Conservation (phyloP, 2,113 vertebrate species). For the Ascaphus truei region DNA sequence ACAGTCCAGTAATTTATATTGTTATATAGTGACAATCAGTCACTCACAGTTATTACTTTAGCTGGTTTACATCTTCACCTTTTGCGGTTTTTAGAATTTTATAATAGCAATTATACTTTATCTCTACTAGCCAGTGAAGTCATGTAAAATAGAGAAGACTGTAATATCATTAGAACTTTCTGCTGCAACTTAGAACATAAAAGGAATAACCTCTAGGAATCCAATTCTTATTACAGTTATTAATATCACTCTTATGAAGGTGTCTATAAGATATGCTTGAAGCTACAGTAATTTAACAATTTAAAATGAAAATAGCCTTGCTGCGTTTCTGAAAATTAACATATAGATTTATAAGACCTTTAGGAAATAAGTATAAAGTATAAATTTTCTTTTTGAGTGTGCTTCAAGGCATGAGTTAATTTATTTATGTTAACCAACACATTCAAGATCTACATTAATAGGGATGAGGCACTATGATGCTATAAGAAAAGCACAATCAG, state of each 20-base stretch:
- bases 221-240: constrained; percentile 27
- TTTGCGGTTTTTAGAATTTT: neutral
- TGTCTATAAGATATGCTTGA: constrained; percentile 42
- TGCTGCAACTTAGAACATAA: constrained; percentile 5
- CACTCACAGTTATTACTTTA: constrained; percentile 27
- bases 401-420: too few species aligned
- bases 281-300: too few species aligned
- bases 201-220: constrained; percentile 26
- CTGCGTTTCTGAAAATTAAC: too few species aligned
- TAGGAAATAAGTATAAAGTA: too few species aligned
- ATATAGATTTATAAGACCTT: too few species aligned
- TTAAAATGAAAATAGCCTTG: too few species aligned
- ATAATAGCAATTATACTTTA: constrained; percentile 19
- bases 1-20: constrained; percentile 15
- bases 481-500: too few species aligned
- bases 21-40: constrained; percentile 31
- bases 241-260: constrained; percentile 34
- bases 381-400: too few species aligned
- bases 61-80: constrained; percentile 24
- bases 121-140: neutral
- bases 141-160: constrained; percentile 16
- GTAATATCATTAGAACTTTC: constrained; percentile 31
- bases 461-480: too few species aligned
- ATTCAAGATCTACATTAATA: too few species aligned
- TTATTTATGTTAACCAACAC: too few species aligned